Percentiles rank a stretch among this genome's conserved stretches.
phyloP scores from a whole-genome alignment of 1,140 invertebrate genomes.

The Sesamia nonagrioides region DNA sequence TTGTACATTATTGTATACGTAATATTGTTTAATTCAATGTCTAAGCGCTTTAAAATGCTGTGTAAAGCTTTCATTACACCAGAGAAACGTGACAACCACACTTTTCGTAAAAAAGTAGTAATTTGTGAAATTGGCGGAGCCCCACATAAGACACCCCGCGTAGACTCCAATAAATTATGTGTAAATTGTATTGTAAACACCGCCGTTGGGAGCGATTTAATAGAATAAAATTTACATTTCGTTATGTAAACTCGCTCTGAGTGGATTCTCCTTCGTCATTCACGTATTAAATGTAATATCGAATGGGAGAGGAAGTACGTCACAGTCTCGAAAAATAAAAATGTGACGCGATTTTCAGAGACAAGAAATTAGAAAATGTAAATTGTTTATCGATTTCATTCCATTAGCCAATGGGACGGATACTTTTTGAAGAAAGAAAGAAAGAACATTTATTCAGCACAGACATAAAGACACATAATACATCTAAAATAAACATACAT shows the following conservation, averaged over 20 bases:
- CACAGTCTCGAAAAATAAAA: neutral
- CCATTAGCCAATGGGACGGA: no score
- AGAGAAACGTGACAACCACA: constrained; percentile 11
- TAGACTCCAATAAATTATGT: constrained; percentile 40
- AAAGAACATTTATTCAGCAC: no score
- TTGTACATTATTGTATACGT: no score
- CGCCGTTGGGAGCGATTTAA: constrained; percentile 43
- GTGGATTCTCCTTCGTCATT: constrained; percentile 17
- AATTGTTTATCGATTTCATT: no score
- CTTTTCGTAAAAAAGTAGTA: constrained; percentile 39
- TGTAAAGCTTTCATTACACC: neutral
- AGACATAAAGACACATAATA: no score
- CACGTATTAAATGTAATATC: constrained; percentile 15
- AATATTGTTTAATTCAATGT: neutral
- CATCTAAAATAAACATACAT: no score
- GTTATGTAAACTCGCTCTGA: constrained; percentile 24
- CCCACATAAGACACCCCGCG: constrained; percentile 28
- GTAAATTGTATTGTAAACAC: constrained; percentile 50
- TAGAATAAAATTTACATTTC: constrained; percentile 51
- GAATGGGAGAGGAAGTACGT: neutral
- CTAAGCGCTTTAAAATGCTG: neutral
- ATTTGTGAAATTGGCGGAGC: constrained; percentile 41
- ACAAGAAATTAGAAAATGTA: neutral
- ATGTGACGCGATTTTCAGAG: neutral
- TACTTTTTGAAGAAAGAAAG: no score